Evolutionary conservation across 2,113 vertebrate species (phyloP).

Genomic region (Podilymbus podiceps): DNA sequence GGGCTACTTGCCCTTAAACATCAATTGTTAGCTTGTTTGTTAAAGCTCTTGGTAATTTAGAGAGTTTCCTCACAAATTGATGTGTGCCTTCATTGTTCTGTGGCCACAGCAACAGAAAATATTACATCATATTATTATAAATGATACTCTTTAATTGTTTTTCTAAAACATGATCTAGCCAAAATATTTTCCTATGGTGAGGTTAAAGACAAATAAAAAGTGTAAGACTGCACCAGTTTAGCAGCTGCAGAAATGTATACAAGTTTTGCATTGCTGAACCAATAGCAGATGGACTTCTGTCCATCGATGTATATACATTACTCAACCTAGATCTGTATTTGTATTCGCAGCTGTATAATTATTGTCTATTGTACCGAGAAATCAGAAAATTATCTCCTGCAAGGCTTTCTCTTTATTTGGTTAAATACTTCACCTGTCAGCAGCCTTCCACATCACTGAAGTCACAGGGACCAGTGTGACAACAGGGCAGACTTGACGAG

Average conservation of each 20-base stretch:
- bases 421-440: background rate
- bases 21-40: slow-evolving; percentile 28
- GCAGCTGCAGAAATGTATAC: background rate
- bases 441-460: background rate
- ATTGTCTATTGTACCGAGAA: background rate
- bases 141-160: background rate
- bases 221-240: background rate
- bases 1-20: background rate
- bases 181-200: background rate
- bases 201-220: background rate
- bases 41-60: slow-evolving; percentile 22
- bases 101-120: background rate
- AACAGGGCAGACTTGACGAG: background rate
- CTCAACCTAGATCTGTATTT: background rate
- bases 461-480: background rate
- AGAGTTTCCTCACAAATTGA: background rate
- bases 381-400: background rate
- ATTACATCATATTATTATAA: slow-evolving; percentile 12
- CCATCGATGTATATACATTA: background rate
- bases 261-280: background rate
- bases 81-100: background rate
- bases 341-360: background rate
- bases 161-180: background rate
- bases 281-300: background rate
- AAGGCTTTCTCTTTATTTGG: background rate